These are phyloP conservation scores for Octomys mimax DNA, from an alignment of 2,797 vertebrate species.

Conservation along the genomic window DNA sequence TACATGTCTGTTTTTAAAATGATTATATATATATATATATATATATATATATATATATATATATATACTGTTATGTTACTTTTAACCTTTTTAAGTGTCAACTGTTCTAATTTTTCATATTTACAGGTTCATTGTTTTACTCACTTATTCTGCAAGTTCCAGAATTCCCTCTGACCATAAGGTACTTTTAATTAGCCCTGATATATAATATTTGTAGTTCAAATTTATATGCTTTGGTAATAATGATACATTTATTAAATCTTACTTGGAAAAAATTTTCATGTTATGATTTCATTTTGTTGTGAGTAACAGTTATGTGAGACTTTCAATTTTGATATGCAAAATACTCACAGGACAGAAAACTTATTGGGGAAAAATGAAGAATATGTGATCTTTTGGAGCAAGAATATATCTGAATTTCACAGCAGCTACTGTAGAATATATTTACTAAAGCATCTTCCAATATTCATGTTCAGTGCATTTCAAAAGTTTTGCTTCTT, in stretches of 20 bases:
- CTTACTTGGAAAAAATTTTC: neutral
- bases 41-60: neutral
- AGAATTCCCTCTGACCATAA: neutral
- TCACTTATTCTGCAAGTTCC: conserved; percentile 3
- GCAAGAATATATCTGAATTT: neutral
- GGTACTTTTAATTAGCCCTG: neutral
- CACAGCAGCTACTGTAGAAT: neutral
- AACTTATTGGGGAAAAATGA: neutral
- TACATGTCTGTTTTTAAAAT: conserved; percentile 40
- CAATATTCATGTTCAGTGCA: neutral
- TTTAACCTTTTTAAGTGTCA: conserved; percentile 1
- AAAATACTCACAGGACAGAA: neutral
- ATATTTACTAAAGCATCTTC: neutral
- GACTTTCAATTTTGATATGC: neutral
- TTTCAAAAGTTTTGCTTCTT: conserved; percentile 51
- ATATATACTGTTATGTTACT: neutral
- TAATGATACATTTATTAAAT: conserved; percentile 22
- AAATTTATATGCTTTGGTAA: conserved; percentile 46
- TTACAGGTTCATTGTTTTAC: neutral
- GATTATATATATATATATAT: neutral
- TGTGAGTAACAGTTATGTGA: neutral
- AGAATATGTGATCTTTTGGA: neutral
- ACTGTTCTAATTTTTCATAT: neutral
- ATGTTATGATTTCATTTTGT: conserved; percentile 25
- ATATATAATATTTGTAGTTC: conserved; percentile 49